Percentiles rank a stretch among this genome's conserved stretches.
These are phyloP conservation scores for Coreius guichenoti DNA, from an alignment of 2,797 vertebrate species.

Conservation along the genomic window DNA sequence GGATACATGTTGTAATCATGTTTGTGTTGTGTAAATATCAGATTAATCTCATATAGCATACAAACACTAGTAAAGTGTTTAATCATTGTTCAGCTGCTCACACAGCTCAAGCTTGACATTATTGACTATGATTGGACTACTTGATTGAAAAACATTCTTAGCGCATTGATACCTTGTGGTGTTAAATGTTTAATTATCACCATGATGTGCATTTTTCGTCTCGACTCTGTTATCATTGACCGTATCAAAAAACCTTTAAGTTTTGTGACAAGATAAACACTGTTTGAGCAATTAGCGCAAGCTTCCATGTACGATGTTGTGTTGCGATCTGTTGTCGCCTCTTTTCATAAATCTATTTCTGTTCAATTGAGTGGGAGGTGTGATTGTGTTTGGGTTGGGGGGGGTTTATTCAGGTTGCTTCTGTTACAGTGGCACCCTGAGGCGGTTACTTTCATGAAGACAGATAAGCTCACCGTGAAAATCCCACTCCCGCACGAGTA, in stretches of 20 bases:
- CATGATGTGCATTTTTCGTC: neutral
- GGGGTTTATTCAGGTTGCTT: constrained; percentile 74
- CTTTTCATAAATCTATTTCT: constrained; percentile 52
- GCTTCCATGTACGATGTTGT: neutral
- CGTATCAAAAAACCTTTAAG: neutral
- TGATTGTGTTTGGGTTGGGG: constrained; percentile 42
- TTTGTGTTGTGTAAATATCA: constrained; percentile 1
- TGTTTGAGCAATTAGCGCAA: neutral
- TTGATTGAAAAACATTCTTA: neutral
- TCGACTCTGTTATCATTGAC: neutral
- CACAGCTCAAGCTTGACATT: neutral
- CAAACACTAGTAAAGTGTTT: neutral
- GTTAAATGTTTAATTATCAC: neutral
- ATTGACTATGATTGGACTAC: neutral
- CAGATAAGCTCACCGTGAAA: constrained; percentile 79
- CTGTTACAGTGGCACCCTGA: constrained; percentile 75
- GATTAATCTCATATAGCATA: neutral
- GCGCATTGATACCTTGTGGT: neutral
- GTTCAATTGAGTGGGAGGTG: constrained; percentile 61
- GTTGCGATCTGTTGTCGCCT: constrained; percentile 37
- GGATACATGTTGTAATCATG: neutral
- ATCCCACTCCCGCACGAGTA: constrained; percentile 47
- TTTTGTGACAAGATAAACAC: neutral
- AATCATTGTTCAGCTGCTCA: neutral
- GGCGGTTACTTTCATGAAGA: constrained; percentile 83